Conservation (phyloP, 2,113 vertebrate genomes). For the Barnardius zonarius region DNA sequence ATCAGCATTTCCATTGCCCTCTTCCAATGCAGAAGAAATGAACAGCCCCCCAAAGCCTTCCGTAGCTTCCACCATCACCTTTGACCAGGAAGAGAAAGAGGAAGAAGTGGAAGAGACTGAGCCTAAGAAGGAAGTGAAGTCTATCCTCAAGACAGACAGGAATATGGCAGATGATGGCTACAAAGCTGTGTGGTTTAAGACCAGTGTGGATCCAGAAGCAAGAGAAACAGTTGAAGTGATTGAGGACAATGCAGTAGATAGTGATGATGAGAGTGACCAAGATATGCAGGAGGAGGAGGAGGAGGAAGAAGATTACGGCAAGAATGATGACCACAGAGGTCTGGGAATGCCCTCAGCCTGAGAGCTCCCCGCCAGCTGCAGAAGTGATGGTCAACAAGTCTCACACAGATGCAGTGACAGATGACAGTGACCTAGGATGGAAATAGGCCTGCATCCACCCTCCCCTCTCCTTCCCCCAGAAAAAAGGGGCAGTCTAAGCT, state of each 20-base stretch:
- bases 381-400: not conserved
- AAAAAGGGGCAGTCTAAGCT: not conserved
- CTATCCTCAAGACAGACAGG: conserved; percentile 60
- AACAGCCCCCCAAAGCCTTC: not conserved
- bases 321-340: not conserved
- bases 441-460: not conserved
- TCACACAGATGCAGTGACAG: not conserved
- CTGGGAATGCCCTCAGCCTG: not conserved
- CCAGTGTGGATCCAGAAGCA: conserved; percentile 42
- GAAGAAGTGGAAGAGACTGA: not conserved
- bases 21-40: not conserved
- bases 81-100: not conserved
- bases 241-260: not conserved
- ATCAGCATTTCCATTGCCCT: not conserved
- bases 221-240: conserved; percentile 27
- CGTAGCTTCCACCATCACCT: not conserved
- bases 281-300: not conserved
- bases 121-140: conserved; percentile 51
- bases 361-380: not conserved
- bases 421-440: rapidly evolving
- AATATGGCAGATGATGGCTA: not conserved
- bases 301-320: not conserved
- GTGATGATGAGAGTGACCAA: not conserved
- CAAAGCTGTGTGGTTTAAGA: conserved; percentile 65
- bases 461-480: rapidly evolving